Base-by-base conservation (phyloP, 1,140 invertebrate species). In the Telenomus remus region DNA sequence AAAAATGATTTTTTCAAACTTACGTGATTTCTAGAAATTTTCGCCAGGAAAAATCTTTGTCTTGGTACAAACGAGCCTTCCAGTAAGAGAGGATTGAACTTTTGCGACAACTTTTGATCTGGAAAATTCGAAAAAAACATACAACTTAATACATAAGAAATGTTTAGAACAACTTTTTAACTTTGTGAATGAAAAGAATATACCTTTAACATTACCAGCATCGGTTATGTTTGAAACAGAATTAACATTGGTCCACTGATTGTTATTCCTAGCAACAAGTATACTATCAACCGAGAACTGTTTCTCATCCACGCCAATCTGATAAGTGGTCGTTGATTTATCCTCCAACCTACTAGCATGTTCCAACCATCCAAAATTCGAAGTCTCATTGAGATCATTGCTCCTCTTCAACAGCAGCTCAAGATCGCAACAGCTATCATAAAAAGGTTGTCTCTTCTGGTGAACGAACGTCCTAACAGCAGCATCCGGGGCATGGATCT, bases 1-100 rank as follows among this genome's bases (percentile, higher is more conserved):
- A 65, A 65, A 15, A 54, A 13, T 8, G 3, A 14, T 48, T 48
- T 48, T 48, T 6, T 16, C 54, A 15, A 11, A 87, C 86, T 83
- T 85, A 94, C 92, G 81, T 91, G 85, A 81, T 91, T 88, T 76
- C 90, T 91, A 56, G 89, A 84, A 10, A 94, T 78, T 65, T 87
- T 86, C 11, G 92, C 89, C 42, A 94, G 80, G 12, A 94, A 81
- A 15, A 95, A 85, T 61, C 91, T 89, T 83, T 94, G 93, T 39
- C 94, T 85, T 0, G 93, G 93, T 60, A 94, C 89, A 82, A 92
- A 92, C 37, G 70, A 85, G 4, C 81, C 82, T 47, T 87, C 81
- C 13, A 82, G 66, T 68, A 89, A 80, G 7, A 89, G 72, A 0
- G 91, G 91, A 72, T 89, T 86, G 81, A 91, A 92, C 73, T 91